Evolutionary conservation across 2,797 vertebrate species (phyloP).

Genomic region (Macroramphosus scolopax): DNA sequence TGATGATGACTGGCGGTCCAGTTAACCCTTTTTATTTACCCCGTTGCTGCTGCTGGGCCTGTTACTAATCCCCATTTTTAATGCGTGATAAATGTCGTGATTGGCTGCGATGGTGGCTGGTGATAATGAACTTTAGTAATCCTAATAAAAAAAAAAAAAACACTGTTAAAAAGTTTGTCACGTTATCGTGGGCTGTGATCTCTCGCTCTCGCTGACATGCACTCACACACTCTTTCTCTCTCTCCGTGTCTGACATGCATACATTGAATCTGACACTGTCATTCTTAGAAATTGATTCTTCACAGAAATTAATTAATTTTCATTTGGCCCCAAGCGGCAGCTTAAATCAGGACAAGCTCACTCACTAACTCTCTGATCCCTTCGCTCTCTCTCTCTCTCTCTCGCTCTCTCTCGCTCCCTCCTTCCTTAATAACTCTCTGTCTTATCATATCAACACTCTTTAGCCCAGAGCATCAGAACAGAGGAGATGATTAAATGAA

Average conservation of each 20-base stretch:
- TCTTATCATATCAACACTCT: slow-evolving; percentile 99
- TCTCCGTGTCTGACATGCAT: slow-evolving; percentile 32
- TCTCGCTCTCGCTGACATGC: slow-evolving; percentile 38
- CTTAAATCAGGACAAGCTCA: slow-evolving; percentile 94
- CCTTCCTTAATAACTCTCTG: slow-evolving; percentile 82
- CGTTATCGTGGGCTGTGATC: slow-evolving; percentile 67
- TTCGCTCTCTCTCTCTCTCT: slow-evolving; percentile 62
- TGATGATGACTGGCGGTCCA: no score
- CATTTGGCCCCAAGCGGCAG: slow-evolving; percentile 99
- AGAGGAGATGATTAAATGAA: slow-evolving; percentile 99
- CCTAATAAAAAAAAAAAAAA: slow-evolving; percentile 53
- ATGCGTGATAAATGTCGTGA: slow-evolving; percentile 55
- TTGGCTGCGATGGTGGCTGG: slow-evolving; percentile 59
- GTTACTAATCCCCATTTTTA: slow-evolving; percentile 57
- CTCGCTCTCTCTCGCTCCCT: slow-evolving; percentile 43
- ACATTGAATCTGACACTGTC: slow-evolving; percentile 93
- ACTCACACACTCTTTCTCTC: slow-evolving; percentile 25
- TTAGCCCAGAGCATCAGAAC: slow-evolving; percentile 91
- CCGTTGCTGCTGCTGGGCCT: slow-evolving; percentile 31
- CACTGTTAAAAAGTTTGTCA: slow-evolving; percentile 84
- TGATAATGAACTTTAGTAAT: slow-evolving; percentile 88
- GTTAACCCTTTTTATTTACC: slow-evolving; percentile 20
- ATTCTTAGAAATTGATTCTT: slow-evolving; percentile 99
- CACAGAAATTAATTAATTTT: slow-evolving; percentile 99
- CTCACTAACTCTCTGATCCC: slow-evolving; percentile 74